Conservation (phyloP, 2,888 invertebrate genomes). For the Aethes cnicana region DNA sequence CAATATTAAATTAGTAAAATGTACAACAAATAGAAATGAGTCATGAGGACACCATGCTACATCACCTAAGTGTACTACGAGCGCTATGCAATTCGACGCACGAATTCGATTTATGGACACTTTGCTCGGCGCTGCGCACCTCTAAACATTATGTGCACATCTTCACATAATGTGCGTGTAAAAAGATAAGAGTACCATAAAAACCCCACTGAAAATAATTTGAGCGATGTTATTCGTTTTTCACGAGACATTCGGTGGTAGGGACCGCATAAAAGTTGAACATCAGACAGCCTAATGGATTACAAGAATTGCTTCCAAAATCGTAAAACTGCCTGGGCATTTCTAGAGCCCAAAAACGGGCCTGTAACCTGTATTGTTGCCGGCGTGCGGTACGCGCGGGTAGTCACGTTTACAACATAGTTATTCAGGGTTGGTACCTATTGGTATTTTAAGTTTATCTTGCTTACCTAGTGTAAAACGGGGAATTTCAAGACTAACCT, state of each 20-base stretch:
- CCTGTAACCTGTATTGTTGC: constrained; percentile 58
- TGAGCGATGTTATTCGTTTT: constrained; percentile 76
- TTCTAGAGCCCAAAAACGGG: constrained; percentile 62
- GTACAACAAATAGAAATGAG: background rate
- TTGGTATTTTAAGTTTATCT: no score
- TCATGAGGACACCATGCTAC: constrained; percentile 3
- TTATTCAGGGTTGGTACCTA: constrained; percentile 45
- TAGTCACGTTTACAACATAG: constrained; percentile 42
- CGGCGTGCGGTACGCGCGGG: constrained; percentile 51
- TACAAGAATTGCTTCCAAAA: constrained; percentile 75
- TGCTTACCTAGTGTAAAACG: no score
- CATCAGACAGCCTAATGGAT: constrained; percentile 79
- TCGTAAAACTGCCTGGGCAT: constrained; percentile 66
- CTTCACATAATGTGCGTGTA: constrained; percentile 77
- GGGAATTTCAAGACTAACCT: no score
- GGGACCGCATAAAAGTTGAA: constrained; percentile 77
- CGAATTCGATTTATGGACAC: constrained; percentile 77
- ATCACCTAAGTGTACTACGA: constrained; percentile 9
- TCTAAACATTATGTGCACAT: constrained; percentile 76
- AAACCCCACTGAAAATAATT: constrained; percentile 79
- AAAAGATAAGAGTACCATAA: constrained; percentile 81
- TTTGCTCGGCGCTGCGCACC: constrained; percentile 63
- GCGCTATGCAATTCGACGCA: constrained; percentile 62
- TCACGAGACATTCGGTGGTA: constrained; percentile 76
- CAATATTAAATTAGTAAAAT: no score